phyloP scores from a whole-genome alignment of 2,113 vertebrate species.

The Oryzias curvinotus region DNA sequence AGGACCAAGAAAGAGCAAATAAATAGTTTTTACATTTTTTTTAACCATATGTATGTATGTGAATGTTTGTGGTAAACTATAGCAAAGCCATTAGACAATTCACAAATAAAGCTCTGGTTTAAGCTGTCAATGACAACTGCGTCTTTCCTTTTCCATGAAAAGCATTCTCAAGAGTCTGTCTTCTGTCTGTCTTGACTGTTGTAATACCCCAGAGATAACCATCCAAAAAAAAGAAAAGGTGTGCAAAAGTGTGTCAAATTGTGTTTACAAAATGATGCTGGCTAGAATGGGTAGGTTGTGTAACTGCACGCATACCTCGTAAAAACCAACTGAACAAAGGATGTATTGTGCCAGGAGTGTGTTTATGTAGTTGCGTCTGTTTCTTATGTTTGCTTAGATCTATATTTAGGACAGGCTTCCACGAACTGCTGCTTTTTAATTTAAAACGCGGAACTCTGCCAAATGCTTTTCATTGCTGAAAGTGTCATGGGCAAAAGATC shows the following conservation, averaged over 20 bases:
- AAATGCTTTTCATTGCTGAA: slow-evolving; percentile 18
- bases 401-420: slow-evolving; percentile 56
- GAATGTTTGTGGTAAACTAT: slow-evolving; percentile 17
- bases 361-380: slow-evolving; percentile 53
- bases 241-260: slow-evolving; percentile 27
- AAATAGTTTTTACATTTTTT: not conserved
- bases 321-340: slow-evolving; percentile 56
- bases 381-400: slow-evolving; percentile 46
- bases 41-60: not conserved
- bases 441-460: slow-evolving; percentile 11
- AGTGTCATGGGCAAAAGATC: not conserved
- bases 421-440: slow-evolving; percentile 48
- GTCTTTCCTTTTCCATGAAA: slow-evolving; percentile 27
- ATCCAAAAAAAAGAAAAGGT: slow-evolving; percentile 29
- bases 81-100: slow-evolving; percentile 19
- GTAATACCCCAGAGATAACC: slow-evolving; percentile 58
- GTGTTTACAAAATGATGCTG: slow-evolving; percentile 43
- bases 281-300: slow-evolving; percentile 37
- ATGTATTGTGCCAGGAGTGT: slow-evolving; percentile 40
- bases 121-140: slow-evolving; percentile 52
- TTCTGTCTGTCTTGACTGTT: slow-evolving; percentile 69
- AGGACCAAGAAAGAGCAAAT: too few species aligned
- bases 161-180: slow-evolving; percentile 52
- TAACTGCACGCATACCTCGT: slow-evolving; percentile 32
- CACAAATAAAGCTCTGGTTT: slow-evolving; percentile 16